A percentile compares a stretch with the other conserved stretches of the same genome.
Conservation (phyloP, 1,140 invertebrate species). For the Asobara japonica region DNA sequence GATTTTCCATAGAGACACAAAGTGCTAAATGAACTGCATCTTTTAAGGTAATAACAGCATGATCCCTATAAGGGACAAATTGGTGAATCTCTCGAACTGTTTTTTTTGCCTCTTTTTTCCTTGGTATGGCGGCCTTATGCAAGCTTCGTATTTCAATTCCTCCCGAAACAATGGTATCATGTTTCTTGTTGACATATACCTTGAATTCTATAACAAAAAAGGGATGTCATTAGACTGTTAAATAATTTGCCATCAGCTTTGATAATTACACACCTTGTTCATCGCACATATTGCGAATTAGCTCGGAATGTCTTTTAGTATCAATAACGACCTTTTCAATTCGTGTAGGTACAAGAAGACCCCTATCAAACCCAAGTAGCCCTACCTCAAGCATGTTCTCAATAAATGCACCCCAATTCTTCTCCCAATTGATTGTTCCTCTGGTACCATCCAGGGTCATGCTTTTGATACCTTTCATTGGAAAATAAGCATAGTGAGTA, state of each 20-base stretch:
- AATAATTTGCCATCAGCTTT: neutral
- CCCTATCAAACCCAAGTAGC: constrained; percentile 78
- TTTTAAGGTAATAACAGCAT: constrained; percentile 44
- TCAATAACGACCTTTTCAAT: constrained; percentile 85
- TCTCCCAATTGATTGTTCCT: constrained; percentile 74
- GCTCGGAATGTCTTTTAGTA: constrained; percentile 72
- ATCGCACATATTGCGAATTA: constrained; percentile 55
- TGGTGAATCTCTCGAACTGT: constrained; percentile 79
- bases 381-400: constrained; percentile 92
- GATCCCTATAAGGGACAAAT: constrained; percentile 71
- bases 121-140: constrained; percentile 81
- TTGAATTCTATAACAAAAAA: constrained; percentile 56
- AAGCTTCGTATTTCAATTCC: constrained; percentile 88
- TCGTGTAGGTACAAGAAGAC: constrained; percentile 85
- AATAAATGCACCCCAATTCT: constrained; percentile 93
- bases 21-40: constrained; percentile 70
- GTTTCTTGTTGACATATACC: constrained; percentile 65
- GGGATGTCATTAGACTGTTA: neutral
- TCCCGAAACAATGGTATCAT: constrained; percentile 69
- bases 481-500: too few species aligned
- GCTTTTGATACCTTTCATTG: constrained; percentile 76
- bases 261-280: constrained; percentile 45
- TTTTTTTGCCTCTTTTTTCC: constrained; percentile 70
- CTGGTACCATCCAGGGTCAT: constrained; percentile 62
- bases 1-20: constrained; percentile 85